Base-by-base conservation (phyloP, 2,113 vertebrate genomes). In the Cyphomyrus plagiostoma region DNA sequence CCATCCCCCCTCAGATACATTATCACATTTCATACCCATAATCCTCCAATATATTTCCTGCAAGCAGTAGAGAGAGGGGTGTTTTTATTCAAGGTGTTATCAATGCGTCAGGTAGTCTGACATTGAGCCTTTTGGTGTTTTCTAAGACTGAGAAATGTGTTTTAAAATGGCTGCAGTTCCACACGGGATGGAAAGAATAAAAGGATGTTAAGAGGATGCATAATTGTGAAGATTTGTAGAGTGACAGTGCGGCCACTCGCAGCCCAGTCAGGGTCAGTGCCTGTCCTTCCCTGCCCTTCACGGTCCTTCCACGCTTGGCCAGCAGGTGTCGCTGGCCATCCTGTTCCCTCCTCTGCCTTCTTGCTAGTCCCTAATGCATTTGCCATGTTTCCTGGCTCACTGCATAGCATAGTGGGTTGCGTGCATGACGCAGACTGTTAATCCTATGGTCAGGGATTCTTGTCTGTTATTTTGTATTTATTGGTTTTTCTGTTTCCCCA, bases 21-120 rank as follows among this genome's bases (percentile, higher is more conserved):
- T 90, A 92, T 92, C 89, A 85, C 77, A 77, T 89, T 89, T 91
- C 52, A 87, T 88, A 10, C 45, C 83, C 90, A 91, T 90, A 90
- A 91, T 91, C 70, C 89, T 74, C 56, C 52, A 91, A 90, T 80
- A 88, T 66, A 30, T 46, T n/a, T 89, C 74, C 89, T 53, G 53
- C 62, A 62, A 82, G 39, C 46, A 17, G n/a, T 17, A 58, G 42
- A 88, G 13, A 85, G 83, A 88, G 35, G 23, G 8, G n/a, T 66
- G 23, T 66, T 70, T 35, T 89, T 17, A 86, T 92, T 90, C n/a
- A 86, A 23, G 45, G 23, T 88, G 23, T 90, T 89, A 17, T 88
- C 87, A 83, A 58, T 62, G 66, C 56, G 42, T 2, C 35, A 83
- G 89, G 53, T 42, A 84, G 48, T 86, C 86, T 45, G 30, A 19